These are phyloP conservation scores for Polyommatus icarus DNA, from an alignment of 2,888 invertebrate species.

Conservation along the genomic window DNA sequence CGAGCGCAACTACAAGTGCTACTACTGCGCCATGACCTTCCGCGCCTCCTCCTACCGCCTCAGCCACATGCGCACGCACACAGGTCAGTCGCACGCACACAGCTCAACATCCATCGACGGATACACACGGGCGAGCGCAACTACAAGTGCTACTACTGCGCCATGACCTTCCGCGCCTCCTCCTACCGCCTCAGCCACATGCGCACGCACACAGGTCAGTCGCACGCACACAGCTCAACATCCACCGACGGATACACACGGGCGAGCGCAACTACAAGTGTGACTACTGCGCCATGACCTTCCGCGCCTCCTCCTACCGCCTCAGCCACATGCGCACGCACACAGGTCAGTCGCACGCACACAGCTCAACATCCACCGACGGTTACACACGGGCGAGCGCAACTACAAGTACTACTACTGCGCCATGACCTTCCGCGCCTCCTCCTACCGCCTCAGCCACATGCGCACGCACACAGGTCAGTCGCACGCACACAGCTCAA, in stretches of 20 bases:
- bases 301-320: constrained; percentile 91
- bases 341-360: constrained; percentile 79
- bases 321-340: constrained; percentile 92
- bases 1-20: constrained; percentile 92
- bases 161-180: constrained; percentile 91
- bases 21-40: constrained; percentile 90
- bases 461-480: constrained; percentile 91
- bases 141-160: constrained; percentile 92
- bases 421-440: constrained; percentile 90
- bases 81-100: constrained; percentile 74
- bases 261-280: constrained; percentile 93
- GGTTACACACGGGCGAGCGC: constrained; percentile 92
- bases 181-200: constrained; percentile 92
- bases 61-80: constrained; percentile 91
- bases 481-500: constrained; percentile 79
- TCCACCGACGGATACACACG: constrained; percentile 90
- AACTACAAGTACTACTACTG: constrained; percentile 94
- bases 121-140: constrained; percentile 94
- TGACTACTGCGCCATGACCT: constrained; percentile 90
- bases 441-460: constrained; percentile 91
- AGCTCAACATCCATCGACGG: constrained; percentile 88
- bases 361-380: constrained; percentile 86
- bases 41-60: constrained; percentile 92
- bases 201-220: constrained; percentile 91
- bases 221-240: no score